Percentiles rank a stretch among this genome's conserved stretches.
Conservation (phyloP, 2,797 vertebrate species). For the Sus cebifrons region DNA sequence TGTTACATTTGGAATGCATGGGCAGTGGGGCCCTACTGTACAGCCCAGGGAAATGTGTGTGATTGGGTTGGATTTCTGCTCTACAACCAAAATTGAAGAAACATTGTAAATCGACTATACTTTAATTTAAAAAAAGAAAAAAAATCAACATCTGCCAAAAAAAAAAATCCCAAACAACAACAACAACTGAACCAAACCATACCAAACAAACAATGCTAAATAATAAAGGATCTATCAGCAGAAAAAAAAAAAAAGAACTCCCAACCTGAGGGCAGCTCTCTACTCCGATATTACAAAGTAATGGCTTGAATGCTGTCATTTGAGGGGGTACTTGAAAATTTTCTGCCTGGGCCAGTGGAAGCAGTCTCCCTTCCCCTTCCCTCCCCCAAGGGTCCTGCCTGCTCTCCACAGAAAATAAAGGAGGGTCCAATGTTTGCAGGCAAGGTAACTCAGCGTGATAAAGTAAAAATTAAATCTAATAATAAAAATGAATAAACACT, state of each 20-base stretch:
- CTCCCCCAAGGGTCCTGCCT: background rate
- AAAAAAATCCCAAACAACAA: too few species aligned
- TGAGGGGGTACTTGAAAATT: background rate
- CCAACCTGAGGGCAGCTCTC: background rate
- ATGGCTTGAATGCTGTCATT: background rate
- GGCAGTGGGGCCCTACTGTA: too few species aligned
- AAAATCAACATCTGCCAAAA: too few species aligned
- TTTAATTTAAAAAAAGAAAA: too few species aligned
- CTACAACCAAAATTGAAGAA: too few species aligned
- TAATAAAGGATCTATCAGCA: too few species aligned
- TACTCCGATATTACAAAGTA: background rate
- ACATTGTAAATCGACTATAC: too few species aligned
- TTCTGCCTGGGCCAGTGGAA: background rate
- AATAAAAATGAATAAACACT: conserved; percentile 9
- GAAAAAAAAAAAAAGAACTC: background rate
- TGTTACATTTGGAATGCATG: too few species aligned
- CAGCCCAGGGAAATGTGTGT: too few species aligned
- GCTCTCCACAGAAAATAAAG: background rate
- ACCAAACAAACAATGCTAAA: too few species aligned
- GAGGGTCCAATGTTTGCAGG: background rate
- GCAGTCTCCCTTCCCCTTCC: background rate
- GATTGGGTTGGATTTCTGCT: too few species aligned
- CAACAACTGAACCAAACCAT: too few species aligned
- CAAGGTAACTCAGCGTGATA: background rate
- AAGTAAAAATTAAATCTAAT: conserved; percentile 54